Percentiles rank a stretch among this genome's conserved stretches.
These are phyloP conservation scores for Achlya flavicornis DNA, from an alignment of 2,888 invertebrate species.

Conservation along the genomic window DNA sequence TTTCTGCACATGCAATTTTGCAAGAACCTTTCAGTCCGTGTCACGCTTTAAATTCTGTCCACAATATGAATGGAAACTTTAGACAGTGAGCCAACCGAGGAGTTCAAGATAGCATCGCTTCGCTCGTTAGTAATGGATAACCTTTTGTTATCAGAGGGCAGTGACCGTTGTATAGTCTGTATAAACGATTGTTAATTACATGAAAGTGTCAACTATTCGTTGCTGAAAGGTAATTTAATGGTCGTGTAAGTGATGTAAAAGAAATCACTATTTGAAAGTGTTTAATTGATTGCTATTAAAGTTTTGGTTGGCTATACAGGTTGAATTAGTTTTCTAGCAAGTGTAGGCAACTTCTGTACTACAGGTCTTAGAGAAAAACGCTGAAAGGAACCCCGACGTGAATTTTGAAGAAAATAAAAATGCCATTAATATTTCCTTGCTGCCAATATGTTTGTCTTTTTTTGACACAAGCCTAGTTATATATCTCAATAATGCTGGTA, in stretches of 20 bases:
- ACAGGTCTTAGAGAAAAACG: too few species aligned
- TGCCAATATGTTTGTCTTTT: too few species aligned
- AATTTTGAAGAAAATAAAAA: too few species aligned
- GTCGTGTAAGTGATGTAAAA: neutral
- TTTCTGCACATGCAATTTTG: neutral
- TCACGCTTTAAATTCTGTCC: constrained; percentile 1
- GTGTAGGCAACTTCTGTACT: too few species aligned
- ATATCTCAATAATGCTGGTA: too few species aligned
- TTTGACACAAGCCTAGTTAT: too few species aligned
- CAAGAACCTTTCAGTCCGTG: neutral
- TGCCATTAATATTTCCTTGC: too few species aligned
- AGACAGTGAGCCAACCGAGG: neutral
- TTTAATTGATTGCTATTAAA: neutral
- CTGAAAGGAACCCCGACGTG: too few species aligned
- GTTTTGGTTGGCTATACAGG: too few species aligned
- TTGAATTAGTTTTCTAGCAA: too few species aligned
- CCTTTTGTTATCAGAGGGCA: constrained; percentile 20
- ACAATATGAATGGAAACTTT: neutral
- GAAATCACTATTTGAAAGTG: neutral
- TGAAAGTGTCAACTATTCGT: neutral
- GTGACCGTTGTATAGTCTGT: neutral
- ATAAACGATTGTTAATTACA: neutral
- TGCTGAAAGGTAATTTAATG: neutral
- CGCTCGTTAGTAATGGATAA: constrained; percentile 14
- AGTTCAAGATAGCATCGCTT: neutral